Evolutionary conservation across 1,140 invertebrate species (phyloP).

Genomic region (Diorhabda sublineata): DNA sequence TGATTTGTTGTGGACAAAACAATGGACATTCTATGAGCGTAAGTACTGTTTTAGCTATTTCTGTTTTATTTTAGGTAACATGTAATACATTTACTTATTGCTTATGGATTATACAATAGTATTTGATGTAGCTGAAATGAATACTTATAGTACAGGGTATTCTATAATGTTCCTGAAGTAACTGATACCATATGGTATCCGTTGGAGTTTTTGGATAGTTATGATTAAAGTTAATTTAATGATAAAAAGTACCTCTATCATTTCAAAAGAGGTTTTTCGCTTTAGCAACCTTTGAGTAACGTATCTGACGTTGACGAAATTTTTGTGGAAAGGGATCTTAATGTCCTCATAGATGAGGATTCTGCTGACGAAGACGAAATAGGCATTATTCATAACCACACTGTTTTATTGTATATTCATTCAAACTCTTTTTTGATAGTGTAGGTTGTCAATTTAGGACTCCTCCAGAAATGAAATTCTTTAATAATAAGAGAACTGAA

Average conservation of each 20-base stretch:
- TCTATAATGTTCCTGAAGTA: neutral
- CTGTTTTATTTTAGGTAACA: neutral
- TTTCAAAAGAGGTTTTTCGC: neutral
- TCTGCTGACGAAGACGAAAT: neutral
- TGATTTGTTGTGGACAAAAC: neutral
- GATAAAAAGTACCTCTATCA: slow-evolving; percentile 1
- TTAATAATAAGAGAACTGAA: neutral
- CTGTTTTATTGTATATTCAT: neutral
- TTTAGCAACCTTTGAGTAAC: neutral
- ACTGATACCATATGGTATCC: neutral
- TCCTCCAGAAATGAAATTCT: neutral
- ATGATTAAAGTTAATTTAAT: neutral
- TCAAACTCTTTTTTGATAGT: neutral
- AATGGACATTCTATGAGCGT: neutral
- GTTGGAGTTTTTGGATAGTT: neutral
- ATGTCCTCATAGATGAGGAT: neutral
- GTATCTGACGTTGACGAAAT: slow-evolving; percentile 2
- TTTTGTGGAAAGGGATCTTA: neutral
- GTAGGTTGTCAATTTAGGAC: neutral
- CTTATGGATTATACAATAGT: neutral
- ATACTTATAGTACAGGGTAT: slow-evolving; percentile 1
- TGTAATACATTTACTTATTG: neutral
- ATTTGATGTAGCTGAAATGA: neutral
- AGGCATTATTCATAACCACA: neutral
- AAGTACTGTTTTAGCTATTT: neutral